Percentiles rank a stretch among this genome's conserved stretches.
Conservation (phyloP, 2,113 vertebrate genomes). For the Melanostigma gelatinosum region DNA sequence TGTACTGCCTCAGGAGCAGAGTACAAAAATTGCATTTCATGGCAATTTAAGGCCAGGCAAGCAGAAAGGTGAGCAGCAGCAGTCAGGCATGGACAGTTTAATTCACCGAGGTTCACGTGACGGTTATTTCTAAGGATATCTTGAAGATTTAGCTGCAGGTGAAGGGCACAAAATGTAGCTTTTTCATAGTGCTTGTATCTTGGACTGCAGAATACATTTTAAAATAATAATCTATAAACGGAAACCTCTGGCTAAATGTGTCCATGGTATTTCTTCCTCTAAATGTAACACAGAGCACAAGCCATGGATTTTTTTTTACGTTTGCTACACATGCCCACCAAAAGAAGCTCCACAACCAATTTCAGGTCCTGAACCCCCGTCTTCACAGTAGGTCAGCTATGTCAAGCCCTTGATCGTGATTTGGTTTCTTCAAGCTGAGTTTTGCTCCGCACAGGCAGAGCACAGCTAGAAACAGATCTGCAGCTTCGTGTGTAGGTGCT, state of each 20-base stretch:
- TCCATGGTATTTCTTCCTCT: neutral
- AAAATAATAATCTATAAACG: neutral
- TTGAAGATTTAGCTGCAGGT: constrained; percentile 18
- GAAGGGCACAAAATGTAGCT: constrained; percentile 1
- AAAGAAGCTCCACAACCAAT: constrained; percentile 4
- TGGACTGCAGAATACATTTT: neutral
- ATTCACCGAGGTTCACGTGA: constrained; percentile 37
- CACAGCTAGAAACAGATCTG: constrained; percentile 30
- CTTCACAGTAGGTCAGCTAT: constrained; percentile 46
- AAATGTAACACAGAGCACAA: neutral
- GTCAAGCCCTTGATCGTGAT: constrained; percentile 30
- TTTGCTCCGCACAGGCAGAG: constrained; percentile 35
- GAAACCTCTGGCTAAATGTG: neutral
- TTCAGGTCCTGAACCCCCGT: neutral
- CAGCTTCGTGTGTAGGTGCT: constrained; percentile 47
- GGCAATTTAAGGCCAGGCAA: constrained; percentile 49
- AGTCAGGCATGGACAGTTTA: constrained; percentile 26
- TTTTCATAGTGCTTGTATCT: neutral
- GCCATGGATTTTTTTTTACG: neutral
- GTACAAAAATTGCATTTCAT: constrained; percentile 61
- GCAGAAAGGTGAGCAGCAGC: constrained; percentile 54
- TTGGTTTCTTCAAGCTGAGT: constrained; percentile 33
- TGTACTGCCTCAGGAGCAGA: constrained; percentile 44
- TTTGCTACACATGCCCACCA: neutral
- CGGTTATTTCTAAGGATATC: constrained; percentile 39